A percentile compares a stretch with the other conserved stretches of the same genome.
Conservation (phyloP, 1,140 invertebrate species). For the Protaetia brevitarsis region DNA sequence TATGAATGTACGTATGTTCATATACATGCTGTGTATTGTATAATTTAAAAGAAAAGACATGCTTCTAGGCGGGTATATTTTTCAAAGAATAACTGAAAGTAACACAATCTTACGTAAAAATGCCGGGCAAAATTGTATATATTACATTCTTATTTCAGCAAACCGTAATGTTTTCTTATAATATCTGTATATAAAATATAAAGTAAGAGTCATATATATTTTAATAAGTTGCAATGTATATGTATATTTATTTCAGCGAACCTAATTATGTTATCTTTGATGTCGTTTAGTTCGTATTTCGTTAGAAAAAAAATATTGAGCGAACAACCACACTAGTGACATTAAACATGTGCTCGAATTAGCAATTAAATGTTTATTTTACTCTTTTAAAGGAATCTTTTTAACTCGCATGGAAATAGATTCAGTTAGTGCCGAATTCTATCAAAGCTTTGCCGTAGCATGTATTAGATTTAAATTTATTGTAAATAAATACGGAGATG, state of each 20-base stretch:
- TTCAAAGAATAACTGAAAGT: too few relatives aligned
- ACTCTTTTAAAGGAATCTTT: neutral
- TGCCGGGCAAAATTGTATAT: too few relatives aligned
- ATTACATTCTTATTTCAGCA: too few relatives aligned
- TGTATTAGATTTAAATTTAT: neutral
- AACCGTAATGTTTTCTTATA: too few relatives aligned
- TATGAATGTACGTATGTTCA: neutral
- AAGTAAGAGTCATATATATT: too few relatives aligned
- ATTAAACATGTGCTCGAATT: neutral
- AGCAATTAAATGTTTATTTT: constrained; percentile 8
- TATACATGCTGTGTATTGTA: neutral
- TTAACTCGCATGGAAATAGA: neutral
- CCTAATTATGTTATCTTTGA: too few relatives aligned
- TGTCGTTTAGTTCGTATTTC: neutral
- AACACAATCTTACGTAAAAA: too few relatives aligned
- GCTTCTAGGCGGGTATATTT: neutral
- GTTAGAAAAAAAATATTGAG: neutral
- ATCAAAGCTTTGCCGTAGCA: neutral
- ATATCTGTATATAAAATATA: too few relatives aligned
- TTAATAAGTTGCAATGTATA: too few relatives aligned
- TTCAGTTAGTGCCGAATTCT: neutral
- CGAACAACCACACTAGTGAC: neutral
- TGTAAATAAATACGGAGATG: constrained; percentile 11
- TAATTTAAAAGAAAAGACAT: neutral
- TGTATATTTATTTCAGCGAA: too few relatives aligned